Base-by-base conservation (phyloP, 2,113 vertebrate genomes). In the Campylorhamphus procurvoides region DNA sequence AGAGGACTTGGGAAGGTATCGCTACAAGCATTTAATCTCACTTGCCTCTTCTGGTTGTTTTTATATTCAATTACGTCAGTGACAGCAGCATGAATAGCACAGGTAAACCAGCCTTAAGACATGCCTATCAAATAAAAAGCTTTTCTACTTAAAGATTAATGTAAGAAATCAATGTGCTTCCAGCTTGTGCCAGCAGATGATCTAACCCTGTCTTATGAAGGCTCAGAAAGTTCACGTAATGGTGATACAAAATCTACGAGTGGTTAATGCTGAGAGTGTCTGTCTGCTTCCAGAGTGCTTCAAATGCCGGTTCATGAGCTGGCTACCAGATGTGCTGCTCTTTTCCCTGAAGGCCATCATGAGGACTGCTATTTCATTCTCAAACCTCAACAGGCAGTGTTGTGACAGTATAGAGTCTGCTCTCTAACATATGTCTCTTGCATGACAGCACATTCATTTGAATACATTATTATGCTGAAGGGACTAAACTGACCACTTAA, bases 281-380 rank as follows among this genome's bases (percentile, higher is more conserved):
- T 83, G 89, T 58, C 90, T 92, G 72, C 86, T 93, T 64, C 50
- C 80, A 93, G 60, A 77, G 71, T 2, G 28, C 58, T 72, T 52
- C 83, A 75, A 52, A 64, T 9, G 40, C 52, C 0, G 10, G 33
- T 31, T 88, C 90, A 44, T 60, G 93, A 96, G 88, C 95, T 90
- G 88, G 88, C 86, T 92, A 78, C 94, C 93, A 96, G 90, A 93
- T 95, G 90, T 92, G 93, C n/a, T 92, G 33, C 63, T 72, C 73
- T 87, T 75, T 63, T 93, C 83, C 96, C 86, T 8, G 10, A 92
- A 93, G 94, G 92, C 93, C 87, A 78, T 71, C 87, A 64, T 0
- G 0, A 92, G 76, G 63, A 44, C 75, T 86, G 72, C 39, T 86
- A 60, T 87, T 95, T 87, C 90, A 72, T 63, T 92, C 85, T 88